Base-by-base conservation (phyloP, 2,888 invertebrate genomes). In the Archaeoteleia sp. region DNA sequence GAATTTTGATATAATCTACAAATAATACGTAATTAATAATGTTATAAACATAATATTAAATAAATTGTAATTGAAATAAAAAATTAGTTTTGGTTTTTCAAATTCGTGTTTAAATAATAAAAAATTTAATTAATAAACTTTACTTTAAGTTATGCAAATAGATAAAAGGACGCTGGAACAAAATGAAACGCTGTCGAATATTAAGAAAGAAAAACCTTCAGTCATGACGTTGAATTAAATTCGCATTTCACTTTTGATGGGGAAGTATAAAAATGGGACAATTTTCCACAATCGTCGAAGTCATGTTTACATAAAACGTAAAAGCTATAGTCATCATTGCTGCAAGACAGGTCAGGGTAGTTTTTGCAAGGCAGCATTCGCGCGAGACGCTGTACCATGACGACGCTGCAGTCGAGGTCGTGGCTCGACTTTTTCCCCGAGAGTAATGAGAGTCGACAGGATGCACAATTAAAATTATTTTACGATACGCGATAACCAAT, bases 341-440 rank as follows among this genome's bases (percentile, higher is more conserved):
- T 34, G 54, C 66, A 5, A 32, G 60, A 67, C 67, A 69, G 65
- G 71, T 48, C 68, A 63, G 71, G 48, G 61, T 70, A 61, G 51
- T 67, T 74, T 70, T 72, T 74, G 63, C 40, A 46, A 54, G 42
- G 66, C 51, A 67, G 55, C 70, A 67, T 75, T 74, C 74, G 67
- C 72, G 73, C 70, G 61, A 53, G 48, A 62, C 55, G 40, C 27
- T 34, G 35, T 34, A 27, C 43, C 49, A 43, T 39, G 43, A 49
- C 49, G 48, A 43, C 30, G 37, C 14, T 9, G 40, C 23, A 43
- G 37, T 15, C 57, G 45, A 46, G 58, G 58, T 54, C 58, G 53
- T 15, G 17, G 23, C 49, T 43, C 17, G 40, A 10, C 45, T 67
- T 67, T 67, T 61, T 61, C 67, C 49, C 45, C 55, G 40, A 49